These are phyloP conservation scores for Notarius quadriscutis DNA, from an alignment of 2,113 vertebrate species.

Conservation along the genomic window DNA sequence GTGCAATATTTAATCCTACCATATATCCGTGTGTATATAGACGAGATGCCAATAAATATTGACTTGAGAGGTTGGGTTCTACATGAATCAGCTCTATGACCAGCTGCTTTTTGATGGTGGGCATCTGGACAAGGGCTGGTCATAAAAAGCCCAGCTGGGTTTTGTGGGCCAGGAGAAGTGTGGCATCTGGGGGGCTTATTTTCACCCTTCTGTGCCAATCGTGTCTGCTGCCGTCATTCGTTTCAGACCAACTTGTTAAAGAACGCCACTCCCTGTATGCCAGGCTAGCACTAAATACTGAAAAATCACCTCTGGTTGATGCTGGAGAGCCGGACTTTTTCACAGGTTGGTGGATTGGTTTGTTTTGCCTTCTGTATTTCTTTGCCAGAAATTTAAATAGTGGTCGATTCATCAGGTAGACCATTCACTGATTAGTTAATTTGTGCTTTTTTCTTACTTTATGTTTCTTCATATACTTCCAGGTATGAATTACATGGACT, in stretches of 20 bases:
- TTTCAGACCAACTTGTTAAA: conserved; percentile 55
- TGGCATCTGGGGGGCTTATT: conserved; percentile 55
- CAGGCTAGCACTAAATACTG: conserved; percentile 50
- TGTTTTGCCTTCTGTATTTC: background rate
- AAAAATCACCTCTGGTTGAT: conserved; percentile 35
- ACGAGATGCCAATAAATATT: conserved; percentile 10
- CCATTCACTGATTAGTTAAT: background rate
- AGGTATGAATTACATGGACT: background rate
- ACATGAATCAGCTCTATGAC: conserved; percentile 60
- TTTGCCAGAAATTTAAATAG: background rate
- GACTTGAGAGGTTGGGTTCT: conserved; percentile 54
- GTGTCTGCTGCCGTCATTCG: conserved; percentile 49
- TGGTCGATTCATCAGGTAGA: background rate
- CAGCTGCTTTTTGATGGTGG: conserved; percentile 70
- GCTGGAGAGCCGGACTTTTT: conserved; percentile 15
- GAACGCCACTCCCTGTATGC: conserved; percentile 41
- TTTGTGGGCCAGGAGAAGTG: conserved; percentile 51
- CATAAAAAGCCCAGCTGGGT: conserved; percentile 62
- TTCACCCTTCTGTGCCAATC: conserved; percentile 44
- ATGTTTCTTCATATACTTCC: background rate
- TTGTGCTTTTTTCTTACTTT: background rate
- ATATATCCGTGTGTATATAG: conserved; percentile 26
- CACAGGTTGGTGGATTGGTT: background rate
- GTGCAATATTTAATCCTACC: background rate
- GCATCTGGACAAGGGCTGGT: conserved; percentile 57